Evolutionary conservation across 1,140 invertebrate species (phyloP), one percentile per base, ranked within the genome.

Genomic region (Sitobion miscanthi): DNA sequence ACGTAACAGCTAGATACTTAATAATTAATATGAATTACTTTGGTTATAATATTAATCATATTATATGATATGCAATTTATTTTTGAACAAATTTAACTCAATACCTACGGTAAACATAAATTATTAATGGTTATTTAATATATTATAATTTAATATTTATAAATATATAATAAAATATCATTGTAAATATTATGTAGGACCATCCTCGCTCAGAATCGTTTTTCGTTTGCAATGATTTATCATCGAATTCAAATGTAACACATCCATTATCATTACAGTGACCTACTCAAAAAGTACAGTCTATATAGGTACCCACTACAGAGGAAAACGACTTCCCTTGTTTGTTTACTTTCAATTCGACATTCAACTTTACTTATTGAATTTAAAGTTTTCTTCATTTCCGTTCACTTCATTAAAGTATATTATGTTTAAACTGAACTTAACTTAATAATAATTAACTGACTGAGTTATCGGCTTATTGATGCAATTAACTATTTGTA

Each of bases 401-500:
- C 62, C 30, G 62, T 77, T 77, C n/a, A 77, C n/a, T 77, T 77
- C 14, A 77, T 20, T 77, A 77, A 54, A 77, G n/a, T 77, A 17
- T 77, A 77, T 77, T 77, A 77, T 77, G n/a, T n/a, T 77, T 77
- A 77, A 77, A 77, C 14, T 77, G 0, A 77, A 77, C 14, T 77
- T 77, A 77, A 77, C 14, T 77, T 77, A 77, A 77, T 77, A 77
- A 77, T 77, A 77, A 77, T 77, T 77, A 77, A 77, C 62, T 77
- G n/a, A 5, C 14, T 17, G n/a, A 77, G 62, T n/a, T 77, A 77
- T 77, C 30, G 14, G 62, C 14, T 77, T 77, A 35, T 77, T 77
- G 62, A n/a, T 77, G 30, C 14, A 77, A 77, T 77, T 77, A 77
- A 77, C 14, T 77, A 77, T 77, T 69, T 69, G 30, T 69, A n/a